Base-by-base conservation (phyloP, 37 sponge, comb jelly and placozoan genomes). In the Hormiphora californensis region DNA sequence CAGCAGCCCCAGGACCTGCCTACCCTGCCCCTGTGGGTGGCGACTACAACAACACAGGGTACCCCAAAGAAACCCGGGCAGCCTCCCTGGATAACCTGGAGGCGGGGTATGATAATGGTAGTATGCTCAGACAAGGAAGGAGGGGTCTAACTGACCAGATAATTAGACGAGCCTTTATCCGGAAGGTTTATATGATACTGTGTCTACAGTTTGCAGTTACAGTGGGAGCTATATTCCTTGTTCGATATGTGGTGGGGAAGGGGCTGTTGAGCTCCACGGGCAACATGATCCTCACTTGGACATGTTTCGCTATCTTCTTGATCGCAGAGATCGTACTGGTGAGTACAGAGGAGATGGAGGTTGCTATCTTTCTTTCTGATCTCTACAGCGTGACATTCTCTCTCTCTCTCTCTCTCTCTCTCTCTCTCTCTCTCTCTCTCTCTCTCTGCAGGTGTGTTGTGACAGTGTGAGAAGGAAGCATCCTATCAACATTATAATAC, bases 391-490 rank as follows among this genome's bases (percentile, higher is more conserved):
- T n/a, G n/a, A n/a, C n/a, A n/a, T n/a, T n/a, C n/a, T n/a, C n/a
- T n/a, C n/a, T n/a, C n/a, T n/a, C n/a, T n/a, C n/a, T n/a, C n/a
- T n/a, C n/a, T n/a, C n/a, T n/a, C n/a, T n/a, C n/a, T n/a, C n/a
- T n/a, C n/a, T n/a, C n/a, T n/a, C n/a, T n/a, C n/a, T n/a, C n/a
- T n/a, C n/a, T n/a, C n/a, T n/a, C n/a, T n/a, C n/a, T n/a, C n/a
- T n/a, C n/a, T n/a, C n/a, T n/a, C n/a, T n/a, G n/a, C n/a, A n/a
- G n/a, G 81, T 73, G 21, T 73, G 81, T 51, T 73, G 81, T 73
- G 81, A 73, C 4, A 73, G 81, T 40, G 81, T 73, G 25, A 39
- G 81, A 51, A 73, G 81, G 81, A 73, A 73, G 9, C 81, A 73
- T 31, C 81, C 81, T 23, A 38, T 40, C 49, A 73, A 73, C 23